These are phyloP conservation scores for Anoplopoma fimbria DNA, from an alignment of 2,113 vertebrate genomes.

Conservation along the genomic window DNA sequence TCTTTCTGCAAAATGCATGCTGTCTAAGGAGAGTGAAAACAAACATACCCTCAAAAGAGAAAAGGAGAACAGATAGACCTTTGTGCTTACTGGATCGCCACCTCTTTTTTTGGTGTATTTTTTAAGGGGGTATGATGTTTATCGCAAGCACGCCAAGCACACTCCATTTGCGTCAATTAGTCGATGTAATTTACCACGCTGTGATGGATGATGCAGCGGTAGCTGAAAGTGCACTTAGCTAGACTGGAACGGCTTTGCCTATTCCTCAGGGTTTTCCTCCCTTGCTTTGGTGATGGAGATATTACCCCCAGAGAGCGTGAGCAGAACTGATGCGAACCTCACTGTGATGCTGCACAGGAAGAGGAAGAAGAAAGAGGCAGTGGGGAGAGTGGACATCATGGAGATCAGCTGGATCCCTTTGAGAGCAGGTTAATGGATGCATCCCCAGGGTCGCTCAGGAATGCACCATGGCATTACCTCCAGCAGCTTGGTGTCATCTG, in stretches of 20 bases:
- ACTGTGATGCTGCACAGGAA: constrained; percentile 9
- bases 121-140: constrained; percentile 27
- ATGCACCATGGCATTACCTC: constrained; percentile 56
- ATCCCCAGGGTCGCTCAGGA: constrained; percentile 66
- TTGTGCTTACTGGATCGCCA: no score
- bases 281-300: constrained; percentile 5
- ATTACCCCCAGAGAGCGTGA: constrained; percentile 42
- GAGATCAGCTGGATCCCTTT: constrained; percentile 36
- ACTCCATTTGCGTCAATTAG: constrained; percentile 49
- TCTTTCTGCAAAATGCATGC: constrained; percentile 16
- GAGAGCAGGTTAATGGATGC: constrained; percentile 62
- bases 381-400: constrained; percentile 39
- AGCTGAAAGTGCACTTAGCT: constrained; percentile 20
- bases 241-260: constrained; percentile 1
- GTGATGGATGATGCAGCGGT: constrained; percentile 41
- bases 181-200: constrained; percentile 22
- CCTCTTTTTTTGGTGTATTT: constrained; percentile 13
- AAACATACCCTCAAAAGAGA: constrained; percentile 30
- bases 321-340: constrained; percentile 17
- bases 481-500: constrained; percentile 62
- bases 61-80: constrained; percentile 20
- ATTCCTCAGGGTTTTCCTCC: constrained; percentile 4
- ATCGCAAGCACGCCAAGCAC: constrained; percentile 6
- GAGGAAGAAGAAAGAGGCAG: not conserved
- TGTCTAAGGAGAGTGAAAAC: constrained; percentile 43